Evolutionary conservation across 2,797 vertebrate genomes (phyloP).

Genomic region (Chelonia mydas): DNA sequence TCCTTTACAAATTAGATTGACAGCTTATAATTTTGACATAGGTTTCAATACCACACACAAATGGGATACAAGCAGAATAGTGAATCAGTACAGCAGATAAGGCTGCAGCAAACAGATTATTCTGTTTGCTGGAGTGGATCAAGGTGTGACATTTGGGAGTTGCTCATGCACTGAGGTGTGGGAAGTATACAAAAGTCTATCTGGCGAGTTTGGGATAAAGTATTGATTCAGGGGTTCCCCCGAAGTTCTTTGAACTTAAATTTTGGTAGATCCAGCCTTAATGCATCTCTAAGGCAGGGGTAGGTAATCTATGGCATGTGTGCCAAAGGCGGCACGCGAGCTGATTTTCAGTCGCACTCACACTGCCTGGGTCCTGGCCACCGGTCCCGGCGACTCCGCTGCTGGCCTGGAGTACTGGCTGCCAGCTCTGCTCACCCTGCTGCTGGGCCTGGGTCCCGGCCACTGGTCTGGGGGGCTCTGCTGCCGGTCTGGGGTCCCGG

Average conservation of each 20-base stretch:
- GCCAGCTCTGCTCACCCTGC: too few species aligned
- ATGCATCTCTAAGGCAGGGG: background rate
- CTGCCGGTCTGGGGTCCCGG: too few species aligned
- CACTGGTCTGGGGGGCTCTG: too few species aligned
- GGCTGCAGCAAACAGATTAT: background rate
- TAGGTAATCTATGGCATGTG: too few species aligned
- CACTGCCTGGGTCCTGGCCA: too few species aligned
- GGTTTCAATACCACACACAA: background rate
- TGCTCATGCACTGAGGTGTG: background rate
- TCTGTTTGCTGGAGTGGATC: slow-evolving; percentile 5
- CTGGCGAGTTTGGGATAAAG: background rate
- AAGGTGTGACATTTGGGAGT: background rate
- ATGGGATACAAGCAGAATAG: background rate
- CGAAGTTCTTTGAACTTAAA: background rate
- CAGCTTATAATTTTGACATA: background rate
- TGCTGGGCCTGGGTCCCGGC: too few species aligned
- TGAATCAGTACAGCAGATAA: background rate
- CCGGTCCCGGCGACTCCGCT: too few species aligned
- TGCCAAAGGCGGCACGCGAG: too few species aligned
- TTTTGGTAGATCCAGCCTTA: background rate
- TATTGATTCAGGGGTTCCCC: background rate
- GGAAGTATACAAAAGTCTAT: background rate
- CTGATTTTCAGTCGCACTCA: too few species aligned
- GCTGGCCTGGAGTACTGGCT: too few species aligned
- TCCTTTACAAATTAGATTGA: background rate